Evolutionary conservation across 2,797 vertebrate species (phyloP).

Genomic region (Saguinus oedipus): DNA sequence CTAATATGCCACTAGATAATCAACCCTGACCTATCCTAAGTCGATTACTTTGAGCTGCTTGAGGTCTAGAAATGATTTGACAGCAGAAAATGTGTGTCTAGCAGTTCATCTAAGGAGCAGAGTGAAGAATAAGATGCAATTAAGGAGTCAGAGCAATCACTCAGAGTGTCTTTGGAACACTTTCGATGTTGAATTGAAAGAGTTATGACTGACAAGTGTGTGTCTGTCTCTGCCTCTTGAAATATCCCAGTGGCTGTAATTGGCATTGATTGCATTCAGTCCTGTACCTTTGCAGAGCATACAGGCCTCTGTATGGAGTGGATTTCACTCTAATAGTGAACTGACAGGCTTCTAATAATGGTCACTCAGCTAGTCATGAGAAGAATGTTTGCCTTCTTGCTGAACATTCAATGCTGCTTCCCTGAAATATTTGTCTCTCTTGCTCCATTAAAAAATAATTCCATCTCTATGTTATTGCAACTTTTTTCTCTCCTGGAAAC

Average conservation of each 20-base stretch:
- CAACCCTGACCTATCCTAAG: not conserved
- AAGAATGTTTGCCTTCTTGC: not conserved
- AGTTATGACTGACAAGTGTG: not conserved
- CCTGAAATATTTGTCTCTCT: not conserved
- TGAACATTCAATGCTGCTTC: not conserved
- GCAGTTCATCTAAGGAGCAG: not conserved
- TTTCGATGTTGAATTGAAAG: not conserved
- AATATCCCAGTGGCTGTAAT: not conserved
- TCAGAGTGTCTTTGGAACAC: not conserved
- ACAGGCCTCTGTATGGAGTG: accelerated
- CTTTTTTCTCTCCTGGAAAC: not conserved
- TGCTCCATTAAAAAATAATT: not conserved
- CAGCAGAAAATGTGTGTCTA: not conserved
- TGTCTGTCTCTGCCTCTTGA: not conserved
- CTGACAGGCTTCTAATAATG: not conserved
- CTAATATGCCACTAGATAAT: not conserved
- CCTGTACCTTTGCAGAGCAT: not conserved
- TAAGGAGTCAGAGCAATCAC: constrained; percentile 17
- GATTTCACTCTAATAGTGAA: not conserved
- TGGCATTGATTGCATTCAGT: not conserved
- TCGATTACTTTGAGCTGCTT: not conserved
- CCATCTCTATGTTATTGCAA: not conserved
- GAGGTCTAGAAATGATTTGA: not conserved
- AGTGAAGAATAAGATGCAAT: constrained; percentile 9
- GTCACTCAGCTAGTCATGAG: not conserved